A percentile compares a stretch with the other conserved stretches of the same genome.
These are phyloP conservation scores for Cerastis rubricosa DNA, from an alignment of 2,888 invertebrate species.

Conservation along the genomic window DNA sequence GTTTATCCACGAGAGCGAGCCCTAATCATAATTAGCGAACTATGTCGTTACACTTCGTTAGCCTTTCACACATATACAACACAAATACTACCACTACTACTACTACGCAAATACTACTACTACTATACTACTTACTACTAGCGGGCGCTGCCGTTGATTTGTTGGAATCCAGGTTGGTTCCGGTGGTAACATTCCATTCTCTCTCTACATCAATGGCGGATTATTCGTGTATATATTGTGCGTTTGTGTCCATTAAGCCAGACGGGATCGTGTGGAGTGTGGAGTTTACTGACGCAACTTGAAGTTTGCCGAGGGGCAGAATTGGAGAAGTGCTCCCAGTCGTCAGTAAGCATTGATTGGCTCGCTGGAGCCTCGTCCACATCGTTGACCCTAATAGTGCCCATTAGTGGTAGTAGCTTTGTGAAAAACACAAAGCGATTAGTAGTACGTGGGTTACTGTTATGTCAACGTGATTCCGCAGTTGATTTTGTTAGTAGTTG, in stretches of 20 bases:
- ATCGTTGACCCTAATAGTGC: slow-evolving; percentile 73
- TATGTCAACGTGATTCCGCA: slow-evolving; percentile 34
- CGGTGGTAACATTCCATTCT: slow-evolving; percentile 29
- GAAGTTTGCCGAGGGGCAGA: slow-evolving; percentile 49
- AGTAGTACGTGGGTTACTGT: slow-evolving; percentile 36
- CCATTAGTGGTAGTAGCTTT: slow-evolving; percentile 64
- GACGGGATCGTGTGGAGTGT: slow-evolving; percentile 24
- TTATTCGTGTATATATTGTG: slow-evolving; percentile 28
- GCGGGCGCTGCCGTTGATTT: slow-evolving; percentile 19
- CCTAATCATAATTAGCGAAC: slow-evolving; percentile 23
- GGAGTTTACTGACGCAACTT: slow-evolving; percentile 30
- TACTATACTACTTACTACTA: too few species aligned
- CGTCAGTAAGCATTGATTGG: slow-evolving; percentile 71
- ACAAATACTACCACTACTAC: too few species aligned
- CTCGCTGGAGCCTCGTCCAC: slow-evolving; percentile 64
- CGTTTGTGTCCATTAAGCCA: slow-evolving; percentile 19
- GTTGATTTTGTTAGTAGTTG: slow-evolving; percentile 31
- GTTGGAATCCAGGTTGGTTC: slow-evolving; percentile 20
- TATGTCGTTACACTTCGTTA: slow-evolving; percentile 27
- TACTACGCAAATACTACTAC: too few species aligned
- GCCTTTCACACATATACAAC: slow-evolving; percentile 1
- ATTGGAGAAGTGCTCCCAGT: slow-evolving; percentile 59
- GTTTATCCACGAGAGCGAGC: slow-evolving; percentile 34
- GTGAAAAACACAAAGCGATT: slow-evolving; percentile 66
- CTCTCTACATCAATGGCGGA: background rate